Conservation (phyloP, 2,888 invertebrate genomes). For the Megamerina dolium region DNA sequence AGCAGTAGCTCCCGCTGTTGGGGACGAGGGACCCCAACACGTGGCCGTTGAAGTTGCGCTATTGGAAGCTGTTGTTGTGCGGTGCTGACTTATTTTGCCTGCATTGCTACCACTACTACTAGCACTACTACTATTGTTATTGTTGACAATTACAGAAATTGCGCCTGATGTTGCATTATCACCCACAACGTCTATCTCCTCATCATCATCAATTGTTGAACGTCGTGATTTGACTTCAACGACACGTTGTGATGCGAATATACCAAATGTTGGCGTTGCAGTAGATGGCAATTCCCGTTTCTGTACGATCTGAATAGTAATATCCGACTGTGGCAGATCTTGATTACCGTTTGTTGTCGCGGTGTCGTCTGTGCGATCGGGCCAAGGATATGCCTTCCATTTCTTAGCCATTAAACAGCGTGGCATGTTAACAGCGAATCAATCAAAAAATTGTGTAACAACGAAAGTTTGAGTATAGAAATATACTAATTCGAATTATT, state of each 20-base stretch:
- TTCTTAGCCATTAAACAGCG: conserved; percentile 94
- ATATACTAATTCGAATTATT: no score
- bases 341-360: conserved; percentile 14
- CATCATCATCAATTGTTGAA: conserved; percentile 56
- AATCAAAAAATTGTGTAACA: conserved; percentile 6
- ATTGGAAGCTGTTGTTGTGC: conserved; percentile 19
- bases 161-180: conserved; percentile 48
- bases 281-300: conserved; percentile 17
- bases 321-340: conserved; percentile 9
- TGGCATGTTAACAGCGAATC: conserved; percentile 61
- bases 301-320: conserved; percentile 9
- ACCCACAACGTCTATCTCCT: conserved; percentile 84
- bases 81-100: conserved; percentile 14
- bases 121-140: conserved; percentile 28
- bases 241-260: conserved; percentile 34
- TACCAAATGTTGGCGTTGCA: conserved; percentile 9
- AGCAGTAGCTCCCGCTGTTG: conserved; percentile 69
- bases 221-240: conserved; percentile 52
- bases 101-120: conserved; percentile 12
- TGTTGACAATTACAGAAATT: conserved; percentile 19
- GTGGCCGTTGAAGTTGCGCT: conserved; percentile 48
- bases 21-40: conserved; percentile 69
- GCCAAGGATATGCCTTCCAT: conserved; percentile 84
- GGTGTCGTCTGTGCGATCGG: conserved; percentile 55
- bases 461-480: conserved; percentile 7